phyloP scores from a whole-genome alignment of 1,140 invertebrate species.

The Branchinecta lynchi region DNA sequence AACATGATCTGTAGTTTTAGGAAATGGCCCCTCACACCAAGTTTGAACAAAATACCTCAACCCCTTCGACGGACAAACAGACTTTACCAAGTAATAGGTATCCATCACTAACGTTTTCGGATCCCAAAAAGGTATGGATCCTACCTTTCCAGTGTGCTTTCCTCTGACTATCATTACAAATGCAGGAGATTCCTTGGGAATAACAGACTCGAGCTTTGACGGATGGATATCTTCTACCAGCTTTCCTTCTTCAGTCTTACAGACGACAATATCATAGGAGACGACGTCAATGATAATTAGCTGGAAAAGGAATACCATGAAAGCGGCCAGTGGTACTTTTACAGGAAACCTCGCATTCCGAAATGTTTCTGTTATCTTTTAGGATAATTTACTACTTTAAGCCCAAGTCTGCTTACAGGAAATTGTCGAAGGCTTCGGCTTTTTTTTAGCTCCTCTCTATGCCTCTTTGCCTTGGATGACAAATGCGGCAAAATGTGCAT shows the following conservation, averaged over 20 bases:
- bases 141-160: slow-evolving; percentile 30
- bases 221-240: slow-evolving; percentile 28
- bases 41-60: too few relatives aligned
- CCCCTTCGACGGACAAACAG: too few relatives aligned
- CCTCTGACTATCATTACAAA: slow-evolving; percentile 31
- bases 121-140: neutral
- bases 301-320: slow-evolving; percentile 24
- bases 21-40: too few relatives aligned
- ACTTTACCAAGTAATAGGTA: too few relatives aligned
- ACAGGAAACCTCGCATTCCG: neutral
- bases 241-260: slow-evolving; percentile 31
- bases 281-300: slow-evolving; percentile 30
- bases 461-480: too few relatives aligned
- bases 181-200: slow-evolving; percentile 29
- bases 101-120: neutral
- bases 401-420: too few relatives aligned
- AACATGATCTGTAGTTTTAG: too few relatives aligned
- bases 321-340: neutral
- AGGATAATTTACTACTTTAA: too few relatives aligned
- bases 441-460: too few relatives aligned
- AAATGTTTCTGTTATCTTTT: too few relatives aligned
- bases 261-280: slow-evolving; percentile 29
- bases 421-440: too few relatives aligned
- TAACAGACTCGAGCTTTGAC: slow-evolving; percentile 32
- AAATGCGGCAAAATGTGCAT: too few relatives aligned